Evolutionary conservation across 2,113 vertebrate genomes (phyloP).

Genomic region (Charina bottae): DNA sequence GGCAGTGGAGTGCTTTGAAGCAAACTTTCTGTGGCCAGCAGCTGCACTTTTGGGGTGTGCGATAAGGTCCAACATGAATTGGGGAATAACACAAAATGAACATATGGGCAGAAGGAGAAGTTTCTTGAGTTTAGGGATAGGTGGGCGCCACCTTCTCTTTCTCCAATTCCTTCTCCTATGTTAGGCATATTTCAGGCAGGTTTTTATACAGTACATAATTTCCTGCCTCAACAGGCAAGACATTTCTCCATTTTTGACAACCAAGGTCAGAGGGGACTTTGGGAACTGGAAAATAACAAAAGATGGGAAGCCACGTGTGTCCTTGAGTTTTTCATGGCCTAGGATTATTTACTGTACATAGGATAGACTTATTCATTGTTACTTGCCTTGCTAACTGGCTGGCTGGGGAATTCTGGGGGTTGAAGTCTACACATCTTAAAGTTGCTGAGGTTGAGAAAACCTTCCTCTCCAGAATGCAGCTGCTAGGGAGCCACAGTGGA

Average conservation of each 20-base stretch:
- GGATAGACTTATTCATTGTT: neutral
- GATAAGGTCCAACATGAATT: neutral
- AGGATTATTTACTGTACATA: neutral
- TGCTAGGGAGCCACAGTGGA: neutral
- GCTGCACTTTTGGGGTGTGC: neutral
- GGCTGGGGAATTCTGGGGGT: neutral
- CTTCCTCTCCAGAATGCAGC: neutral
- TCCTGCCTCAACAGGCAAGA: neutral
- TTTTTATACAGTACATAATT: neutral
- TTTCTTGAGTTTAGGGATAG: neutral
- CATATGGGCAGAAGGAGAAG: neutral
- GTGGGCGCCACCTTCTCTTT: too few species aligned
- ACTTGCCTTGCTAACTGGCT: neutral
- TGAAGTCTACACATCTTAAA: neutral
- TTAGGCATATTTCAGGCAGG: neutral
- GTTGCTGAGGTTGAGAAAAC: neutral
- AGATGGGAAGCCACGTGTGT: neutral
- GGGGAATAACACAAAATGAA: neutral
- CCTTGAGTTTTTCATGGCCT: neutral
- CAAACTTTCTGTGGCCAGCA: neutral
- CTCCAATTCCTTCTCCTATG: neutral
- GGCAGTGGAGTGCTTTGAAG: neutral
- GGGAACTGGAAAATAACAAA: neutral
- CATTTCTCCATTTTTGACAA: neutral
- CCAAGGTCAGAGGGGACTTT: neutral